Evolutionary conservation across 2,888 invertebrate genomes (phyloP), one percentile per base, ranked within the genome.

Genomic region (Ectropis crepuscularia): DNA sequence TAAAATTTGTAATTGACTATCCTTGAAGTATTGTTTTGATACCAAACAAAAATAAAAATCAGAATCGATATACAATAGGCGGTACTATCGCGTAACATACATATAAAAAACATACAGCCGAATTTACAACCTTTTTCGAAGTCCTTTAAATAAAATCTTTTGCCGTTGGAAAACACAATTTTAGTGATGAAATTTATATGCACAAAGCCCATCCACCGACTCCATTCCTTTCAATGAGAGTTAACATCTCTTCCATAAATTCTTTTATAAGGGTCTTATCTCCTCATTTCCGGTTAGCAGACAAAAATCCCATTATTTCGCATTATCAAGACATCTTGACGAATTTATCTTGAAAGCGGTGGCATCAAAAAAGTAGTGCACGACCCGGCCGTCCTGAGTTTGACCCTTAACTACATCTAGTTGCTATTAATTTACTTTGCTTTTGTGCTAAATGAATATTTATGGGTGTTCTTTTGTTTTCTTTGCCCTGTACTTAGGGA

Each of bases 241-340:
- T 84, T 79, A 82, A 85, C 81, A 81, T 83, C 77, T 75, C 76
- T 82, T 77, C 81, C 81, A 88, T 85, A 88, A 88, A 89, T 81
- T 84, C 80, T 84, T 82, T 84, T 82, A 79, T 82, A 86, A 80
- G 79, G 74, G 73, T 74, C 80, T 82, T 89, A 87, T 90, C 88
- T 86, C 75, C 78, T 86, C 81, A 85, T 88, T 85, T 82, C 81
- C 80, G 78, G 78, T 74, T 75, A 73, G 77, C 73, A 74, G 80
- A 78, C 82, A 80, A 81, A 80, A 81, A 79, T 79, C 77, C 85
- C 88, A 88, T 91, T 89, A 89, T 82, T 90, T 83, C 82, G 76
- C 77, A 86, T 90, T 90, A 89, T 89, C 87, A 80, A 74, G 82
- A 78, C 79, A 81, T 83, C 79, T 79, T 80, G 84, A 84, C 80